Evolutionary conservation across 2,888 invertebrate species (phyloP), one percentile per base, ranked within the genome.

Genomic region (Coenonympha arcania): DNA sequence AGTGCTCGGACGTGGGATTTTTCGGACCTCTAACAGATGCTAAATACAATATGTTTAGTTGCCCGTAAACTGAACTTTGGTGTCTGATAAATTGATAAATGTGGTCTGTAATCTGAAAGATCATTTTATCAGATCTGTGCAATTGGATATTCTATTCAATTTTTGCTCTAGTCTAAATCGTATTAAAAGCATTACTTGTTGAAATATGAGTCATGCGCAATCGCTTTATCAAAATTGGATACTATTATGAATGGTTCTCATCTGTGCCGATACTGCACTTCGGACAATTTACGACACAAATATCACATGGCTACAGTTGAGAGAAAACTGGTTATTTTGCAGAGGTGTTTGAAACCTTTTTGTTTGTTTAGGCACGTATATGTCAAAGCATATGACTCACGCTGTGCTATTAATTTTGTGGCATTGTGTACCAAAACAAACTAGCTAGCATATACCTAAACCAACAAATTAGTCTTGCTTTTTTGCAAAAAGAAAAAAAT

Each of bases 1-100:
- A 58, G 60, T 55, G 53, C 45, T 54, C 49, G 52, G 52, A 56
- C 57, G 57, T 52, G 57, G 51, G 49, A 52, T 50, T 54, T 55
- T 50, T 50, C 53, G 52, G 50, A 56, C 52, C 55, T 58, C 51
- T 51, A 51, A 54, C 54, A 60, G 57, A 56, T 46, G 50, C 47
- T 50, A 56, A 57, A 56, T 46, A 48, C 47, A 48, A 56, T 56
- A 68, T 76, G 73, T 74, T 73, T 73, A 71, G 68, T 65, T 59
- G 62, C 64, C 57, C 57, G 79, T 76, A 69, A 79, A 78, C 69
- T 79, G 81, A 80, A 79, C 80, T 69, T 63, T 47, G n/a, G 57
- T 54, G 37, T 54, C 70, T 64, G 73, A 75, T 76, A 74, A 76
- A n/a, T n/a, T n/a, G n/a, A n/a, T n/a, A n/a, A n/a, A n/a, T n/a